Evolutionary conservation across 2,888 invertebrate species (phyloP).

Genomic region (Apotomis betuletana): DNA sequence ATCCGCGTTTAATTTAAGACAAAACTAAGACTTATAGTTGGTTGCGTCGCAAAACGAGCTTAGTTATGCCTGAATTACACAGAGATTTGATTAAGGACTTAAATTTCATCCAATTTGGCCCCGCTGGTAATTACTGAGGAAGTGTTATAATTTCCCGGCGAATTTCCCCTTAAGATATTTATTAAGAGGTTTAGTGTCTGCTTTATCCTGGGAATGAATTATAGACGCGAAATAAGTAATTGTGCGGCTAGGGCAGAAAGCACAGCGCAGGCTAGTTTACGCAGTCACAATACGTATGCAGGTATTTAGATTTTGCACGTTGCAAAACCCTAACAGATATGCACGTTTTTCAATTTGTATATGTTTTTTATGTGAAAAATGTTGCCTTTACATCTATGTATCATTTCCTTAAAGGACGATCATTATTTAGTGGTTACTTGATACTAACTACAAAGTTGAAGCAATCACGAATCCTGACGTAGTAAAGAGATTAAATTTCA

Average conservation of each 20-base stretch:
- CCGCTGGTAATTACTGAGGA: slow-evolving; percentile 37
- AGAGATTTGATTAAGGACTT: slow-evolving; percentile 41
- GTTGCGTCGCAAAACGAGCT: slow-evolving; percentile 27
- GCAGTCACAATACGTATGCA: neutral
- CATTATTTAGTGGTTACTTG: no score
- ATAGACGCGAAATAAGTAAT: slow-evolving; percentile 29
- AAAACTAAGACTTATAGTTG: slow-evolving; percentile 34
- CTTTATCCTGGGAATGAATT: slow-evolving; percentile 34
- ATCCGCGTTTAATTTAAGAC: slow-evolving; percentile 18
- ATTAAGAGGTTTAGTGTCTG: slow-evolving; percentile 39
- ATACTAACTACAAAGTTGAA: no score
- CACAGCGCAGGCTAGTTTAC: neutral
- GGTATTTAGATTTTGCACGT: no score
- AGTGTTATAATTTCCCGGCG: slow-evolving; percentile 38
- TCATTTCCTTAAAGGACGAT: no score
- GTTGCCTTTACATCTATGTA: no score
- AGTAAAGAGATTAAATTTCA: no score
- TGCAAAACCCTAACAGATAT: no score
- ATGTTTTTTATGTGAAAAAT: no score
- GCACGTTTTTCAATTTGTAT: no score
- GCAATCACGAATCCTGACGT: no score
- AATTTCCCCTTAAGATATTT: slow-evolving; percentile 41
- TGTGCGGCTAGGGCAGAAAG: neutral
- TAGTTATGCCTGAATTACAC: slow-evolving; percentile 34
- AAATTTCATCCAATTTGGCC: slow-evolving; percentile 41